phyloP scores from a whole-genome alignment of 2,888 invertebrate genomes.

The Tipula helvola region DNA sequence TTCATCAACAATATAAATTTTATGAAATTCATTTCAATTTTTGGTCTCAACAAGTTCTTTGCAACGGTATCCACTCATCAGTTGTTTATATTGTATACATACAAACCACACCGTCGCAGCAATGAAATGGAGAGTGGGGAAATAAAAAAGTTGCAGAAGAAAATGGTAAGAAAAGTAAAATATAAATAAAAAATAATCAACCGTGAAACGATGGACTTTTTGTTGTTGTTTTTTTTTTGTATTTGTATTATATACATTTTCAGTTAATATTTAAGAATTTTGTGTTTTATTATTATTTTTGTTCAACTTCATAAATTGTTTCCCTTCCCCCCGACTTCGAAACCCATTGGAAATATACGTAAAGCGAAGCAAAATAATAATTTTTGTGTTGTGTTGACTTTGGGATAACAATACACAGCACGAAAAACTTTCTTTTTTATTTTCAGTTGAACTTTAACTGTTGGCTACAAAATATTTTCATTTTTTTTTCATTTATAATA shows the following conservation, averaged over 20 bases:
- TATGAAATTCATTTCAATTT: background rate
- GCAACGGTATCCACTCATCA: background rate
- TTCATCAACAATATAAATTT: background rate
- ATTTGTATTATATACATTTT: background rate
- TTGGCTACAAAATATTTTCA: background rate
- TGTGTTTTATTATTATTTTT: background rate
- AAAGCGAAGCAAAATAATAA: background rate
- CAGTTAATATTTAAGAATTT: background rate
- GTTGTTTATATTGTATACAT: background rate
- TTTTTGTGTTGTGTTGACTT: background rate
- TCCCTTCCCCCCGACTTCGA: background rate
- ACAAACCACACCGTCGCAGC: background rate
- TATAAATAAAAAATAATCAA: background rate
- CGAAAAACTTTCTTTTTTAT: background rate
- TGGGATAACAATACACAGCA: background rate
- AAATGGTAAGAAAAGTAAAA: background rate
- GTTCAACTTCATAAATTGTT: background rate
- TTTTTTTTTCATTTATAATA: background rate
- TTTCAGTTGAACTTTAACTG: background rate
- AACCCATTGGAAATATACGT: background rate
- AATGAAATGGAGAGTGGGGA: background rate
- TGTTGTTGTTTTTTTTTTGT: background rate
- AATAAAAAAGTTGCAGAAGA: background rate
- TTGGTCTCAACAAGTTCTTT: background rate
- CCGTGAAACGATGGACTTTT: slow-evolving; percentile 4